Base-by-base conservation (phyloP, 2,113 vertebrate species). In the Emydura subglobosa region DNA sequence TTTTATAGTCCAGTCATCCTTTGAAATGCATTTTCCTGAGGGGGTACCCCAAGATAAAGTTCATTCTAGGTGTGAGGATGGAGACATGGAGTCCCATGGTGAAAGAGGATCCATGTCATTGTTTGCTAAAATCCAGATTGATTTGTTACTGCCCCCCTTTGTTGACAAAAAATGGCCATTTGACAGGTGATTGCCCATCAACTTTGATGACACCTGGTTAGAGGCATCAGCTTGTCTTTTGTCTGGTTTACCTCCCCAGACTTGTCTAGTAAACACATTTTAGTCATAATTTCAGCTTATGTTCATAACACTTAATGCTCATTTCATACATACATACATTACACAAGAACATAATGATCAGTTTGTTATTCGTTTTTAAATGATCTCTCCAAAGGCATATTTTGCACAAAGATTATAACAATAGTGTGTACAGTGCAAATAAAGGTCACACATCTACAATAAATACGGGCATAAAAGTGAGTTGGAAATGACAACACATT, bases 401-500 rank as follows among this genome's bases (percentile, higher is more conserved):
- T 65, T 65, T 65, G 61, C 61, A 65, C 61, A 65, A 31, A 14
- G 16, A 68, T 39, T n/a, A 68, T n/a, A 68, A n/a, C 34, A 68
- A n/a, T 39, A n/a, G 34, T 21, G 65, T 8, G 16, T n/a, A 39
- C 4, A 10, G 17, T n/a, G 65, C 39, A 34, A 68, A 68, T 68
- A 68, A 34, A n/a, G 65, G 9, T 21, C 65, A 68, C 65, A 68
- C 96, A 93, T 88, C 92, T 97, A 94, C 93, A 96, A 95, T 95
- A 98, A 97, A 96, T 86, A 94, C 95, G 95, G 95, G 86, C 90
- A 96, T 82, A 91, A 85, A 92, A 96, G 83, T 53, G 84, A 82
- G 86, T 97, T 95, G 83, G 74, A 97, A 91, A 97, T 79, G 74
- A 78, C 94, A n/a, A 96, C 85, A 97, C 91, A 96, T 95, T 97